Evolutionary conservation across 2,888 invertebrate species (phyloP).

Genomic region (Bedellia somnulentella): DNA sequence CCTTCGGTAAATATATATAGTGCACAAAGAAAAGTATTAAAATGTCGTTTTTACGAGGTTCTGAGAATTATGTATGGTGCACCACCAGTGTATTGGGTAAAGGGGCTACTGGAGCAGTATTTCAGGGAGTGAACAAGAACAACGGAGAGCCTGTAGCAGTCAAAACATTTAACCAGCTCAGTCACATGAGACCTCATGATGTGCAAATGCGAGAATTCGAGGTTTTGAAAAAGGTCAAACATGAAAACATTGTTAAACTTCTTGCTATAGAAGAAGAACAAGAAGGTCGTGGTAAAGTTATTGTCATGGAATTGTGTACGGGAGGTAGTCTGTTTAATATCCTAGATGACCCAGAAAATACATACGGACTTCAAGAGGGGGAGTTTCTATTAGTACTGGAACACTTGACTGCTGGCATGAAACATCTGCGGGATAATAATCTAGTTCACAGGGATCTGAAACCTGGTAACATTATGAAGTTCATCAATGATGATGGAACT

Average conservation of each 20-base stretch:
- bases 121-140: constrained; percentile 91
- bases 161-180: constrained; percentile 93
- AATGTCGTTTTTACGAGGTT: constrained; percentile 90
- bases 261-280: constrained; percentile 95
- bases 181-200: constrained; percentile 89
- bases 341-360: constrained; percentile 93
- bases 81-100: constrained; percentile 93
- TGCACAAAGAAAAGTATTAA: no score
- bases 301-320: constrained; percentile 95
- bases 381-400: constrained; percentile 89
- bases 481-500: constrained; percentile 87
- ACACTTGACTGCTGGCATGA: constrained; percentile 93
- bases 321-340: constrained; percentile 93
- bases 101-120: constrained; percentile 95
- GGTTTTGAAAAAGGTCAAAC: constrained; percentile 88
- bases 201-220: constrained; percentile 96
- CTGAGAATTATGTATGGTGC: constrained; percentile 94
- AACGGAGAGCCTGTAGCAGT: constrained; percentile 96
- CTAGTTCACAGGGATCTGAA: constrained; percentile 93
- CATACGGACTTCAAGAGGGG: constrained; percentile 86
- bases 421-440: constrained; percentile 90
- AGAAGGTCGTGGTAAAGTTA: constrained; percentile 84
- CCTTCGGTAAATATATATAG: no score
- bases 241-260: constrained; percentile 93
- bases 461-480: constrained; percentile 97